Percentiles rank a stretch among this genome's conserved stretches.
Conservation (phyloP, 2,888 invertebrate species). For the Epinotia bilunana region DNA sequence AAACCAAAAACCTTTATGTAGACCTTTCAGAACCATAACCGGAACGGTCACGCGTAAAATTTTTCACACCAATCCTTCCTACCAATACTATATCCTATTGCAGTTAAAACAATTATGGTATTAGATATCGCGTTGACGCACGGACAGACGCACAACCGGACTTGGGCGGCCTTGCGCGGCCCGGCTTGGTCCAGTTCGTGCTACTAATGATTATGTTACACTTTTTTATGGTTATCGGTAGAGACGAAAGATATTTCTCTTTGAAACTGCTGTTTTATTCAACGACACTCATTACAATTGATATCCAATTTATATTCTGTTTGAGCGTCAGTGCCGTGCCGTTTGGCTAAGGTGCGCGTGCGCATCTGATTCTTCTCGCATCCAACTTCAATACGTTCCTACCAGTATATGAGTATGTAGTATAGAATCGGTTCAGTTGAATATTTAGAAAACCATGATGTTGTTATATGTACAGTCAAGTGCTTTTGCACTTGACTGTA, state of each 20-base stretch:
- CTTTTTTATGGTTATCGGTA: background rate
- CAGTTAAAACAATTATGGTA: slow-evolving; percentile 31
- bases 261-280: background rate
- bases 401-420: too few species aligned
- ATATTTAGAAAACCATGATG: too few species aligned
- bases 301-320: too few species aligned
- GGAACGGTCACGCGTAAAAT: slow-evolving; percentile 10
- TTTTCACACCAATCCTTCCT: slow-evolving; percentile 21
- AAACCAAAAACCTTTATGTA: background rate
- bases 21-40: slow-evolving; percentile 2
- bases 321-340: too few species aligned
- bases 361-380: too few species aligned
- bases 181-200: slow-evolving; percentile 11
- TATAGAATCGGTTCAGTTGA: too few species aligned
- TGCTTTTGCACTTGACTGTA: too few species aligned
- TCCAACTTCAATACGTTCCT: too few species aligned
- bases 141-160: slow-evolving; percentile 59
- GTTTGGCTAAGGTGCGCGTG: background rate
- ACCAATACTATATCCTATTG: slow-evolving; percentile 31
- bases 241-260: background rate
- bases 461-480: too few species aligned
- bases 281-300: too few species aligned
- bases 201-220: slow-evolving; percentile 4
- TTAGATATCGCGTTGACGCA: slow-evolving; percentile 48
- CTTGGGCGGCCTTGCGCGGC: slow-evolving; percentile 61